Percentiles rank a stretch among this genome's conserved stretches.
Conservation (phyloP, 2,113 vertebrate genomes). For the Brachyhypopomus gauderio region DNA sequence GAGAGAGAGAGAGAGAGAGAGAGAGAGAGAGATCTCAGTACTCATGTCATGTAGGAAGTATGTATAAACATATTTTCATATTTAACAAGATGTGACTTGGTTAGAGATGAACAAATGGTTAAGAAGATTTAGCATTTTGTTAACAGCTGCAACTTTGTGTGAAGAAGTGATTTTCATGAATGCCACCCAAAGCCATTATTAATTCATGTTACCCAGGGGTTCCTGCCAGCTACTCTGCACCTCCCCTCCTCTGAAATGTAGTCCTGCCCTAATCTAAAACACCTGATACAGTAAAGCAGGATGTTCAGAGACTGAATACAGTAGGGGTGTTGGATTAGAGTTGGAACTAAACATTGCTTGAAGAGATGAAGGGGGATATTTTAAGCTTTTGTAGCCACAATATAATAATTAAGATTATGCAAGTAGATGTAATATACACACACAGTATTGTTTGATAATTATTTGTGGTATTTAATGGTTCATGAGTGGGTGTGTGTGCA, state of each 20-base stretch:
- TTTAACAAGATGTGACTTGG: not conserved
- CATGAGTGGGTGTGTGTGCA: not conserved
- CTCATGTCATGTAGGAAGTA: too few species aligned
- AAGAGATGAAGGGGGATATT: not conserved
- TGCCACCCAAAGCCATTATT: not conserved
- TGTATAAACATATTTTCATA: not conserved
- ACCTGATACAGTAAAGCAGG: slow-evolving; percentile 7
- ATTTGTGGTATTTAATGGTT: not conserved
- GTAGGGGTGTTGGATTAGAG: not conserved
- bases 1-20: too few species aligned
- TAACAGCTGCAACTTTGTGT: not conserved
- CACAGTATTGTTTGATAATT: not conserved
- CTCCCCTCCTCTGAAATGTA: not conserved
- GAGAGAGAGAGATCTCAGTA: too few species aligned
- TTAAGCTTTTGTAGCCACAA: not conserved
- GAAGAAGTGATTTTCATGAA: not conserved
- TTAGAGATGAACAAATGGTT: not conserved
- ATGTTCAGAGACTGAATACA: slow-evolving; percentile 6
- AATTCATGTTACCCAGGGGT: not conserved
- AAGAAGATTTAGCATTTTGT: not conserved
- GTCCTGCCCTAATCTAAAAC: not conserved
- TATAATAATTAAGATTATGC: not conserved
- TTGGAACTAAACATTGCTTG: not conserved
- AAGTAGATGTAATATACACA: not conserved
- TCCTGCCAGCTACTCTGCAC: not conserved